These are phyloP conservation scores for Eurosta solidaginis DNA, from an alignment of 1,140 invertebrate species.

Conservation along the genomic window DNA sequence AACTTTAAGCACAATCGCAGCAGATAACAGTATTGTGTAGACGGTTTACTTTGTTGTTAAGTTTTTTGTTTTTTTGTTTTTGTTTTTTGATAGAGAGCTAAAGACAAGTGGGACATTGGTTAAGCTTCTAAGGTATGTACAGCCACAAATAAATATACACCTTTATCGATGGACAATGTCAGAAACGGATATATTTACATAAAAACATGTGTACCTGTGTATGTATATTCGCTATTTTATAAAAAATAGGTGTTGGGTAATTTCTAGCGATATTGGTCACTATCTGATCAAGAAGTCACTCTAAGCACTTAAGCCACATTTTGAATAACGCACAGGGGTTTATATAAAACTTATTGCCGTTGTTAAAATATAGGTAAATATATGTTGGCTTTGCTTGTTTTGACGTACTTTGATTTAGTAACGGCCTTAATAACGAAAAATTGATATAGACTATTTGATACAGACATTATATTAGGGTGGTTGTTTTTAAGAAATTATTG, in stretches of 20 bases:
- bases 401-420: constrained; percentile 19
- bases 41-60: too few relatives aligned
- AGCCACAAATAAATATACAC: neutral
- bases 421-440: neutral
- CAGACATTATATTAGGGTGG: too few relatives aligned
- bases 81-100: neutral
- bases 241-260: neutral
- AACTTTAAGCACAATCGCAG: neutral
- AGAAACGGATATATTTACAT: neutral
- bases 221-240: neutral
- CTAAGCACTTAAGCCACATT: constrained; percentile 10
- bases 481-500: too few relatives aligned
- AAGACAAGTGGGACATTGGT: neutral
- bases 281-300: constrained; percentile 14
- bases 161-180: neutral
- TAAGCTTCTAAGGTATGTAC: neutral
- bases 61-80: neutral
- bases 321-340: neutral
- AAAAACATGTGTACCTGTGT: neutral
- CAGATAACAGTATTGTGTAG: neutral
- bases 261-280: neutral
- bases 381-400: neutral
- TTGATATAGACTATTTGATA: too few relatives aligned
- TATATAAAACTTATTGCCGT: neutral
- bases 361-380: neutral